Percentiles rank a stretch among this genome's conserved stretches.
Evolutionary conservation across 2,113 vertebrate genomes (phyloP).

Genomic region (Suricata suricatta): DNA sequence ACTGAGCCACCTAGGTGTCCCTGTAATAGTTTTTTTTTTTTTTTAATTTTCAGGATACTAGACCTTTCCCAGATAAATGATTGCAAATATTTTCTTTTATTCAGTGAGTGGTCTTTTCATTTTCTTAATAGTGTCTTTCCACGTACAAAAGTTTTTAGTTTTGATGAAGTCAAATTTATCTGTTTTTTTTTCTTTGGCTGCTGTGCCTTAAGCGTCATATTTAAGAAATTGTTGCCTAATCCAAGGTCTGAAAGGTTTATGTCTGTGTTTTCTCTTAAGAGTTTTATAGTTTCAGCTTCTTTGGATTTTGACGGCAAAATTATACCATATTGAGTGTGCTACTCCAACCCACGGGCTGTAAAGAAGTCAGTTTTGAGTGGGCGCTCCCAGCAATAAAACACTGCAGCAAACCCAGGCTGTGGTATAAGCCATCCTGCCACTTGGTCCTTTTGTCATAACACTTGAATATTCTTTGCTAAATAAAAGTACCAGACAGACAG

Average conservation of each 20-base stretch:
- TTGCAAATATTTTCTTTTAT: not conserved
- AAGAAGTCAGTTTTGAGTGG: not conserved
- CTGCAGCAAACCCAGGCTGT: not conserved
- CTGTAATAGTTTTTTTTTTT: not conserved
- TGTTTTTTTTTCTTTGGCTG: not conserved
- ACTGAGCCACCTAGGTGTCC: too few species aligned
- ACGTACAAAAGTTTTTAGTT: not conserved
- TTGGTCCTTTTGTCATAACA: not conserved
- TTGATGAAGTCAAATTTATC: not conserved
- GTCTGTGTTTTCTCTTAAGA: not conserved
- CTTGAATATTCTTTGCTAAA: not conserved
- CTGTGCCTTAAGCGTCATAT: not conserved
- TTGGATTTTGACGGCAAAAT: slow-evolving; percentile 20
- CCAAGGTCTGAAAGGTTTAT: not conserved
- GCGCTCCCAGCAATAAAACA: not conserved
- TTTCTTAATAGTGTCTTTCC: not conserved
- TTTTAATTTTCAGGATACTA: not conserved
- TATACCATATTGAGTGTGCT: not conserved
- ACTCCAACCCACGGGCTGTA: not conserved
- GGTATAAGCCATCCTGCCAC: not conserved
- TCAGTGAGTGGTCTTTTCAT: not conserved
- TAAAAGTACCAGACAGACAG: not conserved
- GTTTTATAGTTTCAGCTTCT: not conserved
- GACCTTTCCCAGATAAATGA: not conserved
- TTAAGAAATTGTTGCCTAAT: not conserved